Evolutionary conservation across 2,797 vertebrate genomes (phyloP).

Genomic region (Pristis pectinata): DNA sequence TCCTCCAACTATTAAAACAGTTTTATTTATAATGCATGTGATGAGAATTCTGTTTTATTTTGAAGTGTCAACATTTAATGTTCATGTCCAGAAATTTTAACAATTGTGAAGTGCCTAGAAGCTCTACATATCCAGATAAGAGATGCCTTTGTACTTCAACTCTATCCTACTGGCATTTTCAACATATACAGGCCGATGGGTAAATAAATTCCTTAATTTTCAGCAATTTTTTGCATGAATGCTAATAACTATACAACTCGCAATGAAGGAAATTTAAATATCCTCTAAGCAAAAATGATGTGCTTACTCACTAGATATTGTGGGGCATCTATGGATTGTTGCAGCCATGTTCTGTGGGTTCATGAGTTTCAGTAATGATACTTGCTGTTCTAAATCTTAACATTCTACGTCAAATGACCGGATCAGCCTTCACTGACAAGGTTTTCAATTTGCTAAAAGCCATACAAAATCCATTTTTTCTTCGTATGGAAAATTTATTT

Average conservation of each 20-base stretch:
- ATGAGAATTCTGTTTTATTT: background rate
- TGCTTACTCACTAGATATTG: background rate
- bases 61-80: background rate
- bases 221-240: background rate
- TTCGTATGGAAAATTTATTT: no score
- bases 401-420: no score
- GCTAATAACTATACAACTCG: background rate
- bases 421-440: background rate
- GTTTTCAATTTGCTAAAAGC: background rate
- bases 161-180: background rate
- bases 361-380: background rate
- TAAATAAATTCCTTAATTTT: background rate
- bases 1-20: background rate
- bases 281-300: background rate
- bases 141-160: background rate
- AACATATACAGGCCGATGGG: background rate
- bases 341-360: background rate
- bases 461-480: background rate
- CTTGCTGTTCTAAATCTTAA: background rate
- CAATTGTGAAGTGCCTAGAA: background rate
- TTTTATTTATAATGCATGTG: background rate
- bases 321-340: background rate
- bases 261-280: no score
- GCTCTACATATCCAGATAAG: background rate
- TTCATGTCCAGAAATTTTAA: background rate